Base-by-base conservation (phyloP, 2,888 invertebrate species). In the Cerastoderma edule region DNA sequence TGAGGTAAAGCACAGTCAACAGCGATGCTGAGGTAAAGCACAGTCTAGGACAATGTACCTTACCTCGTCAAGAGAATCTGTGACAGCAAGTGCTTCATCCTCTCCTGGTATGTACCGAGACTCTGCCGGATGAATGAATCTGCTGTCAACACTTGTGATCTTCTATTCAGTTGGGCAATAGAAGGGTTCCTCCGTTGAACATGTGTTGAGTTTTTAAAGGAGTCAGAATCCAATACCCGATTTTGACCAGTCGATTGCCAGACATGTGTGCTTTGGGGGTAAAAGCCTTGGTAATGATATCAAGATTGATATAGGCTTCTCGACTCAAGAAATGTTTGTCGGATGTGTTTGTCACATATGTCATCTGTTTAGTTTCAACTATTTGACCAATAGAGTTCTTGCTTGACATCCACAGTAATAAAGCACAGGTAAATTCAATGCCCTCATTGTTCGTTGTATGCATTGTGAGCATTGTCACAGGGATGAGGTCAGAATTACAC, bases 381-480 rank as follows among this genome's bases (percentile, higher is more conserved):
- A 39, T 24, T 5, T 65, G n/a, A n/a, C n/a, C n/a, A n/a, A n/a
- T n/a, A n/a, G n/a, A n/a, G n/a, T n/a, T n/a, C n/a, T n/a, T n/a
- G n/a, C n/a, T 83, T 28, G 83, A 75, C 28, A 87, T 67, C 8
- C 82, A 70, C 22, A 79, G 65, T 22, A 81, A 54, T 10, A 71
- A 60, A 16, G 86, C 86, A 13, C 88, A 84, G 53, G 86, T 67
- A 57, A 88, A 87, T 6, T 57, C 70, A 35, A 88, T 88, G 19
- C 83, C 79, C 33, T 72, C 54, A 57, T 79, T 81, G 66, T 85
- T 85, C 19, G 86, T 87, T 10, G 84, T 82, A 53, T 82, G 81
- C 84, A 88, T 87, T 46, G 73, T 83, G n/a, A n/a, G n/a, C 83
- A 87, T 81, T 13, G 71, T 84, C 32, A 88, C 86, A 27, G 84